Evolutionary conservation across 2,113 vertebrate genomes (phyloP).

Genomic region (Phaethornis superciliosus): DNA sequence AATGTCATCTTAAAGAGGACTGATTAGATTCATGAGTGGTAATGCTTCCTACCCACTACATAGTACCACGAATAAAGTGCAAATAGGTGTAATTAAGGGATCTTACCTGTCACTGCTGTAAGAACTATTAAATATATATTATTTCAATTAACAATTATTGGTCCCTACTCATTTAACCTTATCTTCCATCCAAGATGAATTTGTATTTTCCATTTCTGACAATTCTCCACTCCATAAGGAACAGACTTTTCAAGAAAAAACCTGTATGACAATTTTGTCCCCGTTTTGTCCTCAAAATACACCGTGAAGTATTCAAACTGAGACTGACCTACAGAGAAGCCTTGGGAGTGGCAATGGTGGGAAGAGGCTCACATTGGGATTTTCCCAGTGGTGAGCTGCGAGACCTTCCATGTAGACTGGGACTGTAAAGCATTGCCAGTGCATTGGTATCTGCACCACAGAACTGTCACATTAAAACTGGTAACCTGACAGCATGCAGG

Average conservation of each 20-base stretch:
- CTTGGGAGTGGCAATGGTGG: too few relatives aligned
- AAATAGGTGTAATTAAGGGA: not conserved
- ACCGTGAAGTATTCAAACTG: not conserved
- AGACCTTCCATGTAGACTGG: rapidly evolving
- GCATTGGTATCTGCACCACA: not conserved
- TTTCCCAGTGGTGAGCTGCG: not conserved
- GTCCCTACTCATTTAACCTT: not conserved
- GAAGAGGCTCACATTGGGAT: rapidly evolving
- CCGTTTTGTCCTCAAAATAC: not conserved
- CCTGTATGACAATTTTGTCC: not conserved
- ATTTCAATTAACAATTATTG: not conserved
- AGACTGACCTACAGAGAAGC: too few relatives aligned
- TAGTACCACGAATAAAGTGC: not conserved
- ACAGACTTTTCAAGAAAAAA: not conserved
- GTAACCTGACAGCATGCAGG: not conserved
- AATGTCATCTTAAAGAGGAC: not conserved
- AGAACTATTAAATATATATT: not conserved
- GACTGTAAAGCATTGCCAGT: not conserved
- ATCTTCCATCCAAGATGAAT: not conserved
- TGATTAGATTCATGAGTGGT: not conserved
- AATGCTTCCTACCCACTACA: not conserved
- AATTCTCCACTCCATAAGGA: not conserved
- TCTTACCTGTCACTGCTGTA: not conserved
- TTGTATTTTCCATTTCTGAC: not conserved
- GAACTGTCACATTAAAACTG: not conserved